Base-by-base conservation (phyloP, 2,888 invertebrate genomes). In the Chesias legatella region DNA sequence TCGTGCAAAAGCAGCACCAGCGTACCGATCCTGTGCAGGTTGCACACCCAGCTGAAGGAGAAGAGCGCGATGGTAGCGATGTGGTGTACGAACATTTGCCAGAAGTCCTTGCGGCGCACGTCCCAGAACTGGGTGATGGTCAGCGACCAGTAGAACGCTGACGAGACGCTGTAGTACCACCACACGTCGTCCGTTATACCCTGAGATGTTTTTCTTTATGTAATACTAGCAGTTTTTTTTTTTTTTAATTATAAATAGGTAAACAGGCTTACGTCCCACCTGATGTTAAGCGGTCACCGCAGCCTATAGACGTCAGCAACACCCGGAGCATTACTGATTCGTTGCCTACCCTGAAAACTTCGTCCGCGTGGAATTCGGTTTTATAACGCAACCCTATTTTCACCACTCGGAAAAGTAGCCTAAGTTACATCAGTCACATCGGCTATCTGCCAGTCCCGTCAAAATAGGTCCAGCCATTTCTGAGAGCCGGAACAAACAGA, bases 71-170 rank as follows among this genome's bases (percentile, higher is more conserved):
- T 93, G 29, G 98, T 97, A 10, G 96, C 95, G 67, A 97, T 92
- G 73, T 98, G 98, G 84, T 98, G 98, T 35, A 97, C 89, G 79
- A 98, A 97, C 96, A 98, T 98, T 88, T 98, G 96, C 94, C 95
- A 95, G 79, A 98, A 98, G 81, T 95, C 95, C 79, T 95, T 95
- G 51, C 97, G 91, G 60, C 94, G 94, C 35, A 95, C 94, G 80
- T 98, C 98, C 73, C 95, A 93, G 82, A 97, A 97, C 82, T 98
- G 97, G 11, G 96, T 95, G 48, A 95, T 92, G 58, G 94, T 93
- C 48, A 98, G 89, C 10, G 98, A 95, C 94, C 96, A 97, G 80
- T 98, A 98, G 85, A 98, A 98, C 27, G 95, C 92, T 75, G 96
- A 91, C 35, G 96, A 97, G 51, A 97, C 90, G 93, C 97, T 96